Base-by-base conservation (phyloP, 2,113 vertebrate species). In the Eonycteris spelaea region DNA sequence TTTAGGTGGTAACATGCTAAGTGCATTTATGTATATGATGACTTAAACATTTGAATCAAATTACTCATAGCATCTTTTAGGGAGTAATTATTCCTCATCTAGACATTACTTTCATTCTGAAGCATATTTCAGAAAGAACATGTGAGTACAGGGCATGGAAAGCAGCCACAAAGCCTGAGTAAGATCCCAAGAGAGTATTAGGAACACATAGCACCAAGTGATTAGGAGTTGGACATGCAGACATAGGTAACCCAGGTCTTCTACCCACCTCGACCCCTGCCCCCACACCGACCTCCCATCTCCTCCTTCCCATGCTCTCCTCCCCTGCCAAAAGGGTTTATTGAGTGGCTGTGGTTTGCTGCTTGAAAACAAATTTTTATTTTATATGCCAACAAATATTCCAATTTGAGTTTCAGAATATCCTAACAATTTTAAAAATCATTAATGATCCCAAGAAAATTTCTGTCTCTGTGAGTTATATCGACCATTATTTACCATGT, bases 21-120 rank as follows among this genome's bases (percentile, higher is more conserved):
- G 6, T 71, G 14, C 33, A 38, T 38, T 75, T 84, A 35, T 16
- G 38, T 11, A 85, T 30, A 70, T n/a, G 2, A 28, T 51, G 51
- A 80, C 33, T 45, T 73, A 83, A 88, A 63, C 57, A 80, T 61
- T 57, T 57, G 51, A 79, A 38, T 78, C 40, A 86, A 90, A 77
- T 89, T 86, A 74, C 5, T 68, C 35, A 8, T 24, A 67, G 26
- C 2, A 57, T 30, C 70, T 83, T 88, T 65, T 75, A 57, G 53
- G 30, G 6, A 40, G 63, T 80, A 67, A 12, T n/a, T 68, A 63
- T 63, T 92, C n/a, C 33, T 63, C 21, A 18, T 90, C n/a, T 84
- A 65, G 13, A 35, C 12, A 61, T 40, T 89, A 35, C 3, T 67
- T 92, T 77, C 75, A 35, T 57, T 26, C 6, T 6, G 33, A 93